Evolutionary conservation across 2,797 vertebrate genomes (phyloP), one percentile per base, ranked within the genome.

Genomic region (Arrhamphus sclerolepis): DNA sequence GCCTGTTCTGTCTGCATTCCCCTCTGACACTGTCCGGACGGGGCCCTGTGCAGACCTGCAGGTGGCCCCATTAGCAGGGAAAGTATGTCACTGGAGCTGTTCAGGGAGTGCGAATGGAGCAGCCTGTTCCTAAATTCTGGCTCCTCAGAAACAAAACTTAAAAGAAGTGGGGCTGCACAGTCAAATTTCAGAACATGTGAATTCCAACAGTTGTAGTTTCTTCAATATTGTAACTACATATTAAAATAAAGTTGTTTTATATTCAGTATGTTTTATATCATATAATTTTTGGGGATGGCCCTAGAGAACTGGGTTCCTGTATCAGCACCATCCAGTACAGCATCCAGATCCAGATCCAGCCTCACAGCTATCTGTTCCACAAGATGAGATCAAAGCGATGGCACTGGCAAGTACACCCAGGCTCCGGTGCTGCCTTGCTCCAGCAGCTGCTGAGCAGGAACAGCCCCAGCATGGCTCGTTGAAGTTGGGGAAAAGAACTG

Each of bases 331-430:
- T 48, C 42, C 44, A 50, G 34, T 34, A 46, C 31, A 72, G 58
- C 66, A 69, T 86, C 70, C 76, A 81, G 75, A 62, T 72, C 72
- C 78, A 74, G 80, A 84, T 82, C 82, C 66, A 75, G 87, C 87
- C 77, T 86, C 87, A 86, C 82, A 91, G 84, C 84, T 89, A 88
- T 85, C 57, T 90, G 90, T 91, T 93, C 89, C 88, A 77, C 81
- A 70, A 87, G 77, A 87, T 92, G 84, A 91, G 91, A 92, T 94
- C 91, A 94, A 94, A 96, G 91, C 78, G 46, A 62, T 43, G 61
- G 69, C 73, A 62, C 55, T 48, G 79, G 91, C 80, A 87, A 83
- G 80, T 72, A 72, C 53, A 67, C 72, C 62, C 41, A 31, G 78
- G 71, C 83, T 66, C 74, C 72, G 40, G 74, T 71, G 72, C 79